Base-by-base conservation (phyloP, 2,888 invertebrate genomes). In the Athalia rosae region DNA sequence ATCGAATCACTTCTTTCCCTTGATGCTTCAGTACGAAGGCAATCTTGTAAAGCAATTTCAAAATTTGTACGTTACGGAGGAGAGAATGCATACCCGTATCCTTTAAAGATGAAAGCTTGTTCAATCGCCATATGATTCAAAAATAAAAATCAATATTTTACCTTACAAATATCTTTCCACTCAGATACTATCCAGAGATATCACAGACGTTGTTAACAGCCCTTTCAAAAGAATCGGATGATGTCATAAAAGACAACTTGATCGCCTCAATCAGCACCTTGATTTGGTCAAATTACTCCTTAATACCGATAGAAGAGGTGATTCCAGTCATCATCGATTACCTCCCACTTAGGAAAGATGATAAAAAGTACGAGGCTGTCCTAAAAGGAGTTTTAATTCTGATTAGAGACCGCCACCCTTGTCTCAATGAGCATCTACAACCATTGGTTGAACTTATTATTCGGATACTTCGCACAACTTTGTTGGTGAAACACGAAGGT, bases 111-210 rank as follows among this genome's bases (percentile, higher is more conserved):
- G 3, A 61, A 9, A 61, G 11, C 3, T 3, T 15, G 7, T 15
- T 8, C 7, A 8, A 11, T n/a, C 5, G 15, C n/a, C n/a, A 58
- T 5, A 11, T 11, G 2, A 58, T 58, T n/a, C 28, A 3, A 28
- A 6, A 1, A 0, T 7, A 11, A 28, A 13, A 61, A 61, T 28
- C 4, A 8, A 8, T 4, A 59, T 9, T 59, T 28, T 28, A 8
- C 62, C 45, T 62, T 43, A 62, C 62, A 43, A 28, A 43, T 43
- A 62, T 28, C 2, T 28, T 28, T 28, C n/a, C 7, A 62, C n/a
- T n/a, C 11, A 62, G 62, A 62, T 62, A 62, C 41, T 62, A 62
- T 43, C 43, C 45, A 62, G 62, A 41, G 7, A 62, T 62, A 6
- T 6, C 62, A 28, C 62, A 11, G 28, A 7, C 62, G 43, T 43